Conservation (phyloP, 2,888 invertebrate species). For the Trichopoda pennipes region DNA sequence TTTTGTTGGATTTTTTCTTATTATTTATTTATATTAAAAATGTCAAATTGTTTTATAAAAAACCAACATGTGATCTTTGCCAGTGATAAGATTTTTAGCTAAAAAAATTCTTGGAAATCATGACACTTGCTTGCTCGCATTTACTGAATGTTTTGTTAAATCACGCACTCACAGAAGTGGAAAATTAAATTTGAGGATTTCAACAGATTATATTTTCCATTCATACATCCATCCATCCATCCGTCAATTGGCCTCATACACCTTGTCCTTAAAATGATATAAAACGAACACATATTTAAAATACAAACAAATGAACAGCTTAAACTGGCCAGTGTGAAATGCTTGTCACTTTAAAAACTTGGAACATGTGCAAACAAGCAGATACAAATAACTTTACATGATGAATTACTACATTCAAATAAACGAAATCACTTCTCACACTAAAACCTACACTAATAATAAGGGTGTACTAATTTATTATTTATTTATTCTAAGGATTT, state of each 20-base stretch:
- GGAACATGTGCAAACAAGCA: constrained; percentile 21
- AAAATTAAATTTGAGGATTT: constrained; percentile 81
- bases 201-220: constrained; percentile 79
- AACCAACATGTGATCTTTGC: constrained; percentile 11
- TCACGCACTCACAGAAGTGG: constrained; percentile 78
- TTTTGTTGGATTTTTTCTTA: neutral
- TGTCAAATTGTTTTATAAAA: constrained; percentile 18
- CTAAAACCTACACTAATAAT: neutral
- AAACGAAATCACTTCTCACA: neutral
- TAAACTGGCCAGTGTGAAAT: constrained; percentile 43
- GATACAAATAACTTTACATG: constrained; percentile 57
- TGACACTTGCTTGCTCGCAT: constrained; percentile 54
- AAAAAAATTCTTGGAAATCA: constrained; percentile 57
- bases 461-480: neutral
- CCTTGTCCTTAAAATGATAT: constrained; percentile 27
- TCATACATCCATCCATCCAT: constrained; percentile 11
- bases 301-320: constrained; percentile 8
- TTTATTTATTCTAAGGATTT: neutral
- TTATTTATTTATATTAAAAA: neutral
- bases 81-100: constrained; percentile 29
- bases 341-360: neutral
- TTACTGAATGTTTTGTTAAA: constrained; percentile 58
- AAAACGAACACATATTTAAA: constrained; percentile 30
- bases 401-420: constrained; percentile 50
- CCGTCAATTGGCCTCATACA: constrained; percentile 19